phyloP scores from a whole-genome alignment of 2,797 vertebrate species.

The Thalassophryne amazonica region DNA sequence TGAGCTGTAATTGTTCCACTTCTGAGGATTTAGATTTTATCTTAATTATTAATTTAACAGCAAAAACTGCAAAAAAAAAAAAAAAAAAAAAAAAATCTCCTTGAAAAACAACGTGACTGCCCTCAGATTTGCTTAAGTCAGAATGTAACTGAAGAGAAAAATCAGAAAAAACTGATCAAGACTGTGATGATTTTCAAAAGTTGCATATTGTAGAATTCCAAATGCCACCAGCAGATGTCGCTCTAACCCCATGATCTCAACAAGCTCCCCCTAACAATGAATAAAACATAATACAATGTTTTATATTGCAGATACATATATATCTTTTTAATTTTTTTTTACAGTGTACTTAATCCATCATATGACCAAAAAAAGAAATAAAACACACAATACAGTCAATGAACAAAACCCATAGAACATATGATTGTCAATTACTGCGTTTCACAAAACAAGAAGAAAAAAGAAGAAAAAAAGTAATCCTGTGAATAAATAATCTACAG shows the following conservation, averaged over 20 bases:
- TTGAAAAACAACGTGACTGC: background rate
- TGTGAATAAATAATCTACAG: constrained; percentile 98
- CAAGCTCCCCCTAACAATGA: constrained; percentile 25
- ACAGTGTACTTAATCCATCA: constrained; percentile 85
- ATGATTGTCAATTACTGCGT: constrained; percentile 94
- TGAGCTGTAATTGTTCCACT: no score
- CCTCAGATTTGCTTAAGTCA: background rate
- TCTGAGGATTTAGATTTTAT: no score
- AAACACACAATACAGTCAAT: constrained; percentile 83
- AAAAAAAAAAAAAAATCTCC: no score
- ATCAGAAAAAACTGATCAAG: background rate
- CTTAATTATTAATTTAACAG: no score
- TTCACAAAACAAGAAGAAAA: no score
- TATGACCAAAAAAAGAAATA: constrained; percentile 79
- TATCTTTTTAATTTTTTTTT: constrained; percentile 61
- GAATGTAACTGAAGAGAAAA: no score
- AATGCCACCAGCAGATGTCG: constrained; percentile 47
- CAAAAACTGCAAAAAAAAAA: background rate
- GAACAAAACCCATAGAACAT: constrained; percentile 83
- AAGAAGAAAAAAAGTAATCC: constrained; percentile 86
- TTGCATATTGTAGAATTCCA: constrained; percentile 1
- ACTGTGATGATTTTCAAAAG: background rate
- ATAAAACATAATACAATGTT: constrained; percentile 32
- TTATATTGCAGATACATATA: constrained; percentile 70
- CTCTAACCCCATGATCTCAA: constrained; percentile 8